phyloP scores from a whole-genome alignment of 2,113 vertebrate species.

The Ailurus styani region DNA sequence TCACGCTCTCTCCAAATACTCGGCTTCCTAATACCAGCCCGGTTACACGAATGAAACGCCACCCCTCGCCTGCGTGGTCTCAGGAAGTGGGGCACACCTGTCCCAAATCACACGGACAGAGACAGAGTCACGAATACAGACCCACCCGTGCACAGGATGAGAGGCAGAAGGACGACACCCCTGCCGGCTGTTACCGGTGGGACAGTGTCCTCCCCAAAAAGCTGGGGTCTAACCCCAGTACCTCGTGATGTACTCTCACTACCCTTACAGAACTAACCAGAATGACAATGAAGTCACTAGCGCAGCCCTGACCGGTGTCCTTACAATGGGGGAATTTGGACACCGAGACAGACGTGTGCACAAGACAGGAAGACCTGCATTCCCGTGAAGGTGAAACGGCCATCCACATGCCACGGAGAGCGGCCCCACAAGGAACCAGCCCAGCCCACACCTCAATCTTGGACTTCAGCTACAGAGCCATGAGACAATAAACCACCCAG shows the following conservation, averaged over 20 bases:
- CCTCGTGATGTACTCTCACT: fast-evolving
- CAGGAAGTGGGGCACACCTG: too few species aligned
- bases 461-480: background rate
- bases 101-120: too few species aligned
- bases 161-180: background rate
- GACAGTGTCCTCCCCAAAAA: too few species aligned
- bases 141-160: background rate
- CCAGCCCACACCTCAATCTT: background rate
- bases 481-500: background rate
- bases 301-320: background rate
- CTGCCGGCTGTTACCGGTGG: too few species aligned
- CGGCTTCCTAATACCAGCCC: too few species aligned
- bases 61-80: too few species aligned
- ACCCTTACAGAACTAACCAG: background rate
- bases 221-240: background rate
- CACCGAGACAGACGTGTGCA: background rate
- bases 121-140: fast-evolving
- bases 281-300: too few species aligned
- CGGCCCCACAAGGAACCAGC: background rate
- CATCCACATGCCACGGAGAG: fast-evolving
- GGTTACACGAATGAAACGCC: too few species aligned
- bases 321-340: background rate
- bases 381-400: fast-evolving
- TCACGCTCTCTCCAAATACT: too few species aligned
- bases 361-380: fast-evolving